Evolutionary conservation across 2,797 vertebrate genomes (phyloP), one percentile per base, ranked within the genome.

Genomic region (Channa striata): DNA sequence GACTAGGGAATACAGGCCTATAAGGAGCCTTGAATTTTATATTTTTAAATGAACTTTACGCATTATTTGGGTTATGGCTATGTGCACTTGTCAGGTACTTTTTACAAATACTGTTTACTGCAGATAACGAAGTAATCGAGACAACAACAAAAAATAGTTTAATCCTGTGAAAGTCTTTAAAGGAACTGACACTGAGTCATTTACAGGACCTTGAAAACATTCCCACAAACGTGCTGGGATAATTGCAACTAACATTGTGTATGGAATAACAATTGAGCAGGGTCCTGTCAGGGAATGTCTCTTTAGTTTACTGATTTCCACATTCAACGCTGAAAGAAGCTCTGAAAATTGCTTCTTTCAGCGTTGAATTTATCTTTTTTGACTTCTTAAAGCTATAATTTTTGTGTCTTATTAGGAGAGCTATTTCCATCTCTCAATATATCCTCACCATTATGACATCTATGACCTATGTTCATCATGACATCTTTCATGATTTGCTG

Each of bases 181-280:
- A 40, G 19, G 20, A 71, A 59, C 39, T 50, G 47, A 59, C 20
- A 40, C 49, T 48, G 33, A 61, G 59, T 76, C 62, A 66, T 81
- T 54, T 78, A 56, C 57, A 73, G 87, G 87, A 85, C 54, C 58
- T 72, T 80, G 50, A 80, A 77, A 86, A 75, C 74, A 42, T 82
- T 74, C 81, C 68, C 68, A 43, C 52, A 64, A 74, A 58, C 69
- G 77, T 66, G 53, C 62, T 53, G 60, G 75, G 61, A 82, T 88
- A 85, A 89, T 88, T 83, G 75, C 77, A 85, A 77, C 59, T 75
- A 68, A 76, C 85, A 78, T 64, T 72, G 49, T 78, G 77, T 53
- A 53, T 73, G 69, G 89, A 90, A 90, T 87, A 90, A 87, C 80
- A 90, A 91, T 80, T 48, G 53, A 74, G 51, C 60, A 5, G 39